Conservation (phyloP, 2,113 vertebrate genomes). For the Dipodomys spectabilis region DNA sequence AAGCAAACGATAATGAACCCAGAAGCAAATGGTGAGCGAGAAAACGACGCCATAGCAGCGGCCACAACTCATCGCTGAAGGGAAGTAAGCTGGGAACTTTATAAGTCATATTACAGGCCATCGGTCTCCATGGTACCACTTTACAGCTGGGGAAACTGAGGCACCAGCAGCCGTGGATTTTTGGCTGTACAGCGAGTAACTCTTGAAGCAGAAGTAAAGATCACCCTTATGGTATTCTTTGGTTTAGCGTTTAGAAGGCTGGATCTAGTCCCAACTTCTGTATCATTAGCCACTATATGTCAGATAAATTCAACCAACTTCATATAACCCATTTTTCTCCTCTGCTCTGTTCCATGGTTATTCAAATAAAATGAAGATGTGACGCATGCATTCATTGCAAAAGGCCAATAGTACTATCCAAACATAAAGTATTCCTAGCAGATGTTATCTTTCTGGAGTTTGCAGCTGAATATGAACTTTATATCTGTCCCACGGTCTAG, state of each 20-base stretch:
- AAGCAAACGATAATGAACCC: neutral
- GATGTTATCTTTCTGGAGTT: conserved; percentile 9
- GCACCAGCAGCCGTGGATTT: neutral
- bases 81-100: neutral
- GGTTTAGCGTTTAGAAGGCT: neutral
- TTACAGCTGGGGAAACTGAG: neutral
- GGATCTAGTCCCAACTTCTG: neutral
- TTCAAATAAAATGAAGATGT: conserved; percentile 45
- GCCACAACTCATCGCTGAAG: neutral
- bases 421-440: conserved; percentile 25
- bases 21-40: neutral
- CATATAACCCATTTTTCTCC: neutral
- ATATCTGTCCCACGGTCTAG: conserved; percentile 40
- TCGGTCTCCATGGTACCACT: neutral
- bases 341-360: neutral
- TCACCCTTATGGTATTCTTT: neutral
- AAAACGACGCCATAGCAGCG: neutral
- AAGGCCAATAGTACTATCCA: conserved; percentile 13
- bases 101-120: neutral
- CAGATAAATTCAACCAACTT: neutral
- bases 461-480: conserved; percentile 28
- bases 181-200: neutral
- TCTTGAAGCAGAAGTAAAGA: neutral
- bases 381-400: neutral
- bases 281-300: neutral